Base-by-base conservation (phyloP, 1,140 invertebrate species). In the Drosophila dunni region DNA sequence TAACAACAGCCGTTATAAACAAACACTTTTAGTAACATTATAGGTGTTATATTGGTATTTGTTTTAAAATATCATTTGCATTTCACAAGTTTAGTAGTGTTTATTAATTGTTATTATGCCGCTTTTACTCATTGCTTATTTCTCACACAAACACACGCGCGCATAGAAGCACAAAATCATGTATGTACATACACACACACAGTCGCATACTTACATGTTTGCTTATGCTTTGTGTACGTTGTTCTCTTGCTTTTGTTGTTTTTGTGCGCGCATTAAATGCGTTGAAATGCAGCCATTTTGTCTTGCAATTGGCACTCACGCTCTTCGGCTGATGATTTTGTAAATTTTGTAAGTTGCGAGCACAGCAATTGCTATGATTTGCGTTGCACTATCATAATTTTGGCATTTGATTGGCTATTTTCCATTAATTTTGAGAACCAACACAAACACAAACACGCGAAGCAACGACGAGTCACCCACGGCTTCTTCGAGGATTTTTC, bases 201-300 rank as follows among this genome's bases (percentile, higher is more conserved):
- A 51, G 46, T n/a, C 24, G 13, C 53, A 60, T 65, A 75, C 73
- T 75, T 75, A 75, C 73, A 75, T 71, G 61, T 72, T 75, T 75
- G 44, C 56, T 60, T 76, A 62, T 63, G 64, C 58, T 75, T 74
- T 82, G 70, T 84, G 69, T 78, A 75, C 78, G 72, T 60, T 84
- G 60, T 77, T 84, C 81, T 76, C 67, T 51, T 58, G 40, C 24
- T 60, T 64, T 78, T 79, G 46, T 56, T 64, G 66, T 71, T 75
- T 58, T 80, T 70, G 81, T 75, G 66, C 69, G 79, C 72, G 80
- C 76, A 81, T 84, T 84, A 84, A 84, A 85, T 84, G 81, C 81
- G 78, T 85, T 85, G 81, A 84, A 81, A 85, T 85, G 82, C 81
- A 85, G 81, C 81, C 81, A 85, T 85, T 85, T 85, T 84, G 81